These are phyloP conservation scores for Natator depressus DNA, from an alignment of 2,113 vertebrate species.

Conservation along the genomic window DNA sequence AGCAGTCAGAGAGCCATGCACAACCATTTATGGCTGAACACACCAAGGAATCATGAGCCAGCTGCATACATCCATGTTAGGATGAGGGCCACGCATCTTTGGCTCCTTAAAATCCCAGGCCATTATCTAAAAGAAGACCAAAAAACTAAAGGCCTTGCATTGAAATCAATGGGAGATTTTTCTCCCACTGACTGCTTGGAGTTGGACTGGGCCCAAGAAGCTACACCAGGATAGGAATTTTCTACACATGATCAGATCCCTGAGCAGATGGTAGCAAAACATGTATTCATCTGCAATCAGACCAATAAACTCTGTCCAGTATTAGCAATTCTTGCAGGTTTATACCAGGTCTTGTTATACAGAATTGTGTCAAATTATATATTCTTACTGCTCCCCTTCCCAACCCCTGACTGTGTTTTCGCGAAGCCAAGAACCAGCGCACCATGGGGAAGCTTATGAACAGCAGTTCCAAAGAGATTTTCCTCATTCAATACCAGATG, in stretches of 20 bases:
- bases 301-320: background rate
- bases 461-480: constrained; percentile 29
- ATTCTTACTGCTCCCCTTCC: background rate
- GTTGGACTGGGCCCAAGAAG: background rate
- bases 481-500: constrained; percentile 54
- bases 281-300: background rate
- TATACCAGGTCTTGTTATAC: background rate
- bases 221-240: background rate
- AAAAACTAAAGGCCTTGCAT: background rate
- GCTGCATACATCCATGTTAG: background rate
- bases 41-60: background rate
- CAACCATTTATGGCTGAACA: background rate
- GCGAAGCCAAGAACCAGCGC: constrained; percentile 1
- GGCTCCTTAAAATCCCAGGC: background rate
- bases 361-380: background rate
- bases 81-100: fast-evolving
- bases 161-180: background rate
- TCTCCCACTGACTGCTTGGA: background rate
- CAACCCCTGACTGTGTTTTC: background rate
- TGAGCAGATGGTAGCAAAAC: background rate
- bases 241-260: background rate
- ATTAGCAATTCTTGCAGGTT: background rate
- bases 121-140: background rate
- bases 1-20: background rate
- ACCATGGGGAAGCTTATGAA: constrained; percentile 23